Evolutionary conservation across 2,888 invertebrate genomes (phyloP).

Genomic region (Leucania comma): DNA sequence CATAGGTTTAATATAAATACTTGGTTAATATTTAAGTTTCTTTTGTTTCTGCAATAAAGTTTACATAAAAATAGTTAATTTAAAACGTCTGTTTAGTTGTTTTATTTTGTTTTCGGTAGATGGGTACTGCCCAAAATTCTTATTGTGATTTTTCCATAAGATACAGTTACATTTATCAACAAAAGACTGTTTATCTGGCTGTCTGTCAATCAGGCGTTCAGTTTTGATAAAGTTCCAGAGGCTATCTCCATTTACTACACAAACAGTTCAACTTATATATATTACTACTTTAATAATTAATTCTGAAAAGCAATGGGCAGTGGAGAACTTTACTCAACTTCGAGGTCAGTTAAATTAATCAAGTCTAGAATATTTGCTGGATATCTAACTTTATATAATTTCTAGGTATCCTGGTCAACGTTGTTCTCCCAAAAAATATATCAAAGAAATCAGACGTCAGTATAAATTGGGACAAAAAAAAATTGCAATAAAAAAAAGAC

Average conservation of each 20-base stretch:
- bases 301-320: slow-evolving; percentile 2
- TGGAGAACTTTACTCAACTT: slow-evolving; percentile 2
- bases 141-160: background rate
- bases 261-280: slow-evolving; percentile 16
- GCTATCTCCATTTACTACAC: slow-evolving; percentile 5
- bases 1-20: too few species aligned
- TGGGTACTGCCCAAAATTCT: background rate
- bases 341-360: background rate
- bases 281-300: slow-evolving; percentile 1
- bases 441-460: too few species aligned
- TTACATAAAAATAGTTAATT: too few species aligned
- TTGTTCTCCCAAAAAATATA: too few species aligned
- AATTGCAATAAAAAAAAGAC: too few species aligned
- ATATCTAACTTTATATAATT: background rate
- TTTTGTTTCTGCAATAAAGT: too few species aligned
- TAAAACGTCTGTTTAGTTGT: too few species aligned
- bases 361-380: background rate
- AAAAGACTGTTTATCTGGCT: background rate
- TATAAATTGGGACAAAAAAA: too few species aligned
- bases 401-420: too few species aligned
- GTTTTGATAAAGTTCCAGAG: slow-evolving; percentile 29
- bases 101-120: too few species aligned
- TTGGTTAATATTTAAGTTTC: too few species aligned
- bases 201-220: background rate
- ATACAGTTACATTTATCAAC: background rate